Base-by-base conservation (phyloP, 1,140 invertebrate species). In the Cotesia chilonis region DNA sequence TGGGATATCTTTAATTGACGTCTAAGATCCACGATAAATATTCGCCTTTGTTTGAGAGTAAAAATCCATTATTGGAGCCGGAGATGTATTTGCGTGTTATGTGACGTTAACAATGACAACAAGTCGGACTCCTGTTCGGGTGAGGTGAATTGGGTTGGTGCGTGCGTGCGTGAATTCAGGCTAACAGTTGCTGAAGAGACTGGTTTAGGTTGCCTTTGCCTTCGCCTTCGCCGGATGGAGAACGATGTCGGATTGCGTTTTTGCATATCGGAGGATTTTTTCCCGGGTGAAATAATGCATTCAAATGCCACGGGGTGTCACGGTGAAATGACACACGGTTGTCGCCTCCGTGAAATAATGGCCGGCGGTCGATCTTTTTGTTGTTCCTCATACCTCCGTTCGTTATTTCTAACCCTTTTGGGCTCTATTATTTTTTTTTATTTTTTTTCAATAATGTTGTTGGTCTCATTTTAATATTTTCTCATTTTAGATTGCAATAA, bases 281-380 rank as follows among this genome's bases (percentile, higher is more conserved):
- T 82, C 78, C 81, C 80, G 82, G 77, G 20, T 61, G 81, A 84
- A 85, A 84, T 85, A 85, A 85, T 82, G 84, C 84, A 85, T 85
- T 83, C 82, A 85, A 84, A 84, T 83, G 83, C 82, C 83, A 84
- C 79, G 80, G 79, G 81, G 80, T 80, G 82, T 73, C 47, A 28
- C 28, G 66, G 47, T 68, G 47, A 51, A 54, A 36, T 54, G 66
- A 68, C 54, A 68, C 66, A 55, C 47, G 68, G 54, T 10, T 41
- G 28, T 57, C 68, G 28, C 17, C 17, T 35, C 20, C 20, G 17
- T 35, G 35, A 61, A 61, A 61, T 61, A 47, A 47, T 47, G 41
- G 41, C 41, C 47, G 65, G 65, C 47, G 54, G 41, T 28, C 35
- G 35, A 52, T 67, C 54, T 67, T 47, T 47, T 57, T 57, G 41